Evolutionary conservation across 1,140 invertebrate genomes (phyloP).

Genomic region (Microvelia longipes): DNA sequence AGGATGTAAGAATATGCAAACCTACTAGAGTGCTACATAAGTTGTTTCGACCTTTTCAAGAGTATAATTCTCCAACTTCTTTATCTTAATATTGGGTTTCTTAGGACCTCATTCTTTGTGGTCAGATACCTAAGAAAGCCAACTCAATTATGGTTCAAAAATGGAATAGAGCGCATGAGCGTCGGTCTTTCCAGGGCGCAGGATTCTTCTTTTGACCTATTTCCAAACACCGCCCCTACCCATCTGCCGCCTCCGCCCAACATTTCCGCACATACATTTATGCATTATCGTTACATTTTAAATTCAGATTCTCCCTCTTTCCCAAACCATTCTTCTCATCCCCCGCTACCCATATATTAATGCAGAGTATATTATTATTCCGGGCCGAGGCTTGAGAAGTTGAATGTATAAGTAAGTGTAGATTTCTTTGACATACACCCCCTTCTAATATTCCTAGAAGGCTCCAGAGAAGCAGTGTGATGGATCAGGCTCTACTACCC

Average conservation of each 20-base stretch:
- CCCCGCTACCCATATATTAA: slow-evolving; percentile 33
- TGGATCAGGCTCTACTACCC: slow-evolving; percentile 15
- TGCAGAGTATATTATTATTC: slow-evolving; percentile 38
- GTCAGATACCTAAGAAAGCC: background rate
- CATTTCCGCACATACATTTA: slow-evolving; percentile 20
- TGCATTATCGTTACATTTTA: slow-evolving; percentile 22
- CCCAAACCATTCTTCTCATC: slow-evolving; percentile 15
- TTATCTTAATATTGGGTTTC: too few relatives aligned
- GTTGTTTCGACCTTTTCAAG: too few relatives aligned
- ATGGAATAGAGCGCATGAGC: background rate
- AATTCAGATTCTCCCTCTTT: slow-evolving; percentile 28
- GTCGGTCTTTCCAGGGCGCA: background rate
- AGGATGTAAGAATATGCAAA: too few relatives aligned
- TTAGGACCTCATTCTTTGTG: too few relatives aligned
- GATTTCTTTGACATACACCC: slow-evolving; percentile 14
- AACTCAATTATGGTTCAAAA: background rate
- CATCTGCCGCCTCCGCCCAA: slow-evolving; percentile 3
- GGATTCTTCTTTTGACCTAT: background rate
- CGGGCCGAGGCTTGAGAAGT: slow-evolving; percentile 34
- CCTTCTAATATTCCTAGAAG: background rate
- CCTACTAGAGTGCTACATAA: too few relatives aligned
- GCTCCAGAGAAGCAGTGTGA: slow-evolving; percentile 13
- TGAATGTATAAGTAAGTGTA: slow-evolving; percentile 35
- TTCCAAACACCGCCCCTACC: slow-evolving; percentile 5
- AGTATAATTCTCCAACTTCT: too few relatives aligned